These are phyloP conservation scores for Drosophila triauraria DNA, from an alignment of 1,140 invertebrate species.

Conservation along the genomic window DNA sequence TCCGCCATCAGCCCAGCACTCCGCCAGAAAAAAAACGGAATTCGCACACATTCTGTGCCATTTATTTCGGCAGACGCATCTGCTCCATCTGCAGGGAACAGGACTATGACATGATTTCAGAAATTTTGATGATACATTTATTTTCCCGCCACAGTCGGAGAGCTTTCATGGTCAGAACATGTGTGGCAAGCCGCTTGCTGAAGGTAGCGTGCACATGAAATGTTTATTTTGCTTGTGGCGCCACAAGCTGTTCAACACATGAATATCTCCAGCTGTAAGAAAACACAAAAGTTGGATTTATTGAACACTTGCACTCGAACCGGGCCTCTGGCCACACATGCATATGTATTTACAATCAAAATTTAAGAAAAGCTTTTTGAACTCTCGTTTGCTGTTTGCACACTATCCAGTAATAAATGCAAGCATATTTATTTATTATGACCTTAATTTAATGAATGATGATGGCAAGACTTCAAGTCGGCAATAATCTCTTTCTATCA, in stretches of 20 bases:
- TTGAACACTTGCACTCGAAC: not conserved
- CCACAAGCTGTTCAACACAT: not conserved
- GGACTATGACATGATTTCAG: constrained; percentile 44
- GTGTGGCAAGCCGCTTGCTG: constrained; percentile 22
- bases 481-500: too few species aligned
- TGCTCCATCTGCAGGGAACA: constrained; percentile 37
- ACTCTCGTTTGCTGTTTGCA: not conserved
- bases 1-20: not conserved
- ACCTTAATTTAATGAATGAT: not conserved
- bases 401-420: not conserved
- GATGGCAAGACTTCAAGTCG: too few species aligned
- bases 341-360: too few species aligned
- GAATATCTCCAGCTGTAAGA: not conserved
- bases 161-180: constrained; percentile 37
- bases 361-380: not conserved
- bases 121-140: constrained; percentile 49
- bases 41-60: constrained; percentile 27
- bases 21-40: not conserved
- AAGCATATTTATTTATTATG: not conserved
- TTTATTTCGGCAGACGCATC: constrained; percentile 47
- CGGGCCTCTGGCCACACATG: too few species aligned
- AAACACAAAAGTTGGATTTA: constrained; percentile 2
- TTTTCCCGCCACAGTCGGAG: constrained; percentile 4
- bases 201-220: constrained; percentile 13
- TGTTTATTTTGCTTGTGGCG: constrained; percentile 3